Base-by-base conservation (phyloP, 2,797 vertebrate genomes). In the Toxotes lorentzi region DNA sequence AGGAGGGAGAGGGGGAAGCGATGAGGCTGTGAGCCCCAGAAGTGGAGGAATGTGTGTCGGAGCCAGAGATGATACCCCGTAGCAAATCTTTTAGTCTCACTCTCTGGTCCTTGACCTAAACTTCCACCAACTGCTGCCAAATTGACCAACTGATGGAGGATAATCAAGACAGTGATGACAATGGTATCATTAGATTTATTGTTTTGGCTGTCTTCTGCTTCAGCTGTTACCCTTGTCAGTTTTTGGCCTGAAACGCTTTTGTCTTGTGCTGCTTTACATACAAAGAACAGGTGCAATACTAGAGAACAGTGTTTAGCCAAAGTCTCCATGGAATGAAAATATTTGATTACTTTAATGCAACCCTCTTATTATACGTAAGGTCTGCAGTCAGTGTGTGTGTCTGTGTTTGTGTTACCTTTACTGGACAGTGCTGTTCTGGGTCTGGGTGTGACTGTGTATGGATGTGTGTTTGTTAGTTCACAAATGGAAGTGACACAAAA, bases 21-120 rank as follows among this genome's bases (percentile, higher is more conserved):
- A 65, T 0, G 50, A 76, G 69, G 35, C 59, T 71, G 43, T 54
- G 62, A 86, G 57, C 70, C 69, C 65, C 64, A 62, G 61, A 84
- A 87, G 82, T 57, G 70, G 71, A 71, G 75, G 90, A 94, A 92
- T 90, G 89, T 83, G 43, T 66, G 63, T 79, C 5, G 57, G 83
- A 92, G 86, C 70, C 87, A 65, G 73, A 65, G 87, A 86, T 90
- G 89, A 92, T 78, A 64, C 76, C 67, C 91, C 70, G 21, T 89
- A 67, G 62, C 85, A 79, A 91, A 94, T 92, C 79, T 79, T 79
- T 91, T 87, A 51, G 81, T 92, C 76, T 91, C 78, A 61, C 79
- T 82, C 23, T 65, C 50, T 67, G 71, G 50, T 71, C 64, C 47
- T 84, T 62, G 66, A 88, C 85, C 82, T 74, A 23, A 35, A 51